These are phyloP conservation scores for Chymomyza caudatula DNA, from an alignment of 2,888 invertebrate genomes.

Conservation along the genomic window DNA sequence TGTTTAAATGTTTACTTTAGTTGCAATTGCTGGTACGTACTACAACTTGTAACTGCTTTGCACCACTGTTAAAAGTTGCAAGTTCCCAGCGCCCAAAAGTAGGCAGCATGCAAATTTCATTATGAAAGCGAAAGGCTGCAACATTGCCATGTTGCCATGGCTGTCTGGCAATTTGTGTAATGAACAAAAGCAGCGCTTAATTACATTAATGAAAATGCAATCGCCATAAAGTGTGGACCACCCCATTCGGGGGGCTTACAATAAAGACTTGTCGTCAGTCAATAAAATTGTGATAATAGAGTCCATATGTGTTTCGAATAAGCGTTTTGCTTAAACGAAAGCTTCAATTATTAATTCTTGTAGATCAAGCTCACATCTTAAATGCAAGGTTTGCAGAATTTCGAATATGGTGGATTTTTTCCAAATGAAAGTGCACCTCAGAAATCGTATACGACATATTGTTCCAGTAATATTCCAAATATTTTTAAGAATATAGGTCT, in stretches of 20 bases:
- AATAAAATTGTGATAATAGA: too few species aligned
- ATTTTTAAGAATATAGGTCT: too few species aligned
- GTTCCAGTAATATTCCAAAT: too few species aligned
- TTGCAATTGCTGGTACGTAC: slow-evolving; percentile 16
- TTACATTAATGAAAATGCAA: slow-evolving; percentile 31
- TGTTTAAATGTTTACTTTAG: slow-evolving; percentile 65
- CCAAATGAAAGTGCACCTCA: too few species aligned
- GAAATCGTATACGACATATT: too few species aligned
- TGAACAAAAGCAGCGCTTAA: slow-evolving; percentile 29
- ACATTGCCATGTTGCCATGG: neutral
- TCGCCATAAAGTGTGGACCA: neutral
- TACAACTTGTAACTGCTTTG: slow-evolving; percentile 44
- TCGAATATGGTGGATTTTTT: too few species aligned
- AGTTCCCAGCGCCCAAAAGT: slow-evolving; percentile 21
- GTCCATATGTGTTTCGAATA: too few species aligned
- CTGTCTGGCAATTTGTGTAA: slow-evolving; percentile 7
- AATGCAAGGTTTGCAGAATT: too few species aligned
- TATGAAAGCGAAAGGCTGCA: slow-evolving; percentile 28
- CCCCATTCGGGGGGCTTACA: too few species aligned
- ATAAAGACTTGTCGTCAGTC: neutral
- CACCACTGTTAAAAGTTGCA: neutral
- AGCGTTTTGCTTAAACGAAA: too few species aligned
- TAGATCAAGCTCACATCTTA: too few species aligned
- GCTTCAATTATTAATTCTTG: too few species aligned
- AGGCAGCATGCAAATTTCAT: slow-evolving; percentile 51